These are phyloP conservation scores for Tridacna crocea DNA, from an alignment of 2,888 invertebrate species.

Conservation along the genomic window DNA sequence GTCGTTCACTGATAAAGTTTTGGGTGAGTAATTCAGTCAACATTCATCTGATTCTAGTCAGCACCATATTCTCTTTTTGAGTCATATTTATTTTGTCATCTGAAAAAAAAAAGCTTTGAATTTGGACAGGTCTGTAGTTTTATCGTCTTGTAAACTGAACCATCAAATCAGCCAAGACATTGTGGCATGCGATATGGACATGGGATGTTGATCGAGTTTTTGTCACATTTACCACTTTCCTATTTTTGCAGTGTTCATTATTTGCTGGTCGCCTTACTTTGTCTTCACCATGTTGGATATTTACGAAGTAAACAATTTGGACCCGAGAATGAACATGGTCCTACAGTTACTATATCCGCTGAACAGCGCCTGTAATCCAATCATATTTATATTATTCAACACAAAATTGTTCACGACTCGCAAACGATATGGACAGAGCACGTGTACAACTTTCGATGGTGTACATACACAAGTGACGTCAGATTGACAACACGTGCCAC, in stretches of 20 bases:
- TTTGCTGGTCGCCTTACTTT: constrained; percentile 98
- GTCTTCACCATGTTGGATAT: constrained; percentile 95
- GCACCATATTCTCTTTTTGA: too few species aligned
- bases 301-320: constrained; percentile 84
- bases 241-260: constrained; percentile 90
- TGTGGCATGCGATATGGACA: too few species aligned
- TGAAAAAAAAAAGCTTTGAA: too few species aligned
- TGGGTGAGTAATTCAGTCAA: too few species aligned
- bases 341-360: constrained; percentile 95
- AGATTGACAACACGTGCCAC: constrained; percentile 16
- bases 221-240: too few species aligned
- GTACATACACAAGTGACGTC: constrained; percentile 17
- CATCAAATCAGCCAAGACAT: too few species aligned
- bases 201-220: too few species aligned
- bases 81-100: too few species aligned
- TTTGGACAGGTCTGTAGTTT: too few species aligned
- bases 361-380: constrained; percentile 96
- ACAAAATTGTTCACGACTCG: constrained; percentile 30
- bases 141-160: too few species aligned
- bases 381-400: constrained; percentile 96
- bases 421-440: constrained; percentile 10
- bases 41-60: too few species aligned
- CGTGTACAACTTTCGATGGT: constrained; percentile 12
- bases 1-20: too few species aligned
- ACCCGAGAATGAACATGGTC: constrained; percentile 90